Percentiles rank a stretch among this genome's conserved stretches.
phyloP scores from a whole-genome alignment of 2,888 invertebrate species.

The Oscheius sp. region DNA sequence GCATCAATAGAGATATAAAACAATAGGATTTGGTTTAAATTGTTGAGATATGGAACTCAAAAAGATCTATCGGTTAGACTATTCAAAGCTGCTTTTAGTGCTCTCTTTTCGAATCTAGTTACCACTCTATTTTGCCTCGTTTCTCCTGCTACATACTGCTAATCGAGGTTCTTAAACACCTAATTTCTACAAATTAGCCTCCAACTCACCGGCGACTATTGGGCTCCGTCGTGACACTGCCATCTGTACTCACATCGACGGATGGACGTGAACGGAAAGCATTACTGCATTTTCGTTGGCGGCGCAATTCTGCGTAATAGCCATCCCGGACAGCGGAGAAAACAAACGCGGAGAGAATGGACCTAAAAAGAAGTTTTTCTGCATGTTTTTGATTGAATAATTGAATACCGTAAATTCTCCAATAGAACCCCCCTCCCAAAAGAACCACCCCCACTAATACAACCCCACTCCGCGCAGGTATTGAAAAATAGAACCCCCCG shows the following conservation, averaged over 20 bases:
- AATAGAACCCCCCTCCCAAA: no score
- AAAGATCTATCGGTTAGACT: no score
- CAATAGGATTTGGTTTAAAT: no score
- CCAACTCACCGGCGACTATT: conserved; percentile 28
- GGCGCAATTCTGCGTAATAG: conserved; percentile 56
- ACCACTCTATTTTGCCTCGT: neutral
- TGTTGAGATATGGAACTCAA: no score
- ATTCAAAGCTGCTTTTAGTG: no score
- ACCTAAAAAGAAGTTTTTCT: conserved; percentile 30
- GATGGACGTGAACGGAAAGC: conserved; percentile 47
- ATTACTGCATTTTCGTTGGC: conserved; percentile 54
- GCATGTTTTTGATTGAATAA: neutral
- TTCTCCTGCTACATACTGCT: neutral
- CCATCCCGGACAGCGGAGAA: conserved; percentile 62
- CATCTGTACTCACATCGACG: conserved; percentile 49
- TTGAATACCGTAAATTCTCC: no score
- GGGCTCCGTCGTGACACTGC: conserved; percentile 38
- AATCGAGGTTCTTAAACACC: conserved; percentile 1
- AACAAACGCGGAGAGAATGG: conserved; percentile 50
- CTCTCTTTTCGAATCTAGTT: no score
- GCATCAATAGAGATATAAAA: no score
- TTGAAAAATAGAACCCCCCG: no score
- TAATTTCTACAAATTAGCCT: neutral
- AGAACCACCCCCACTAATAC: no score
- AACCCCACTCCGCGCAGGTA: no score